Base-by-base conservation (phyloP, 2,797 vertebrate species). In the Darevskia mixta region DNA sequence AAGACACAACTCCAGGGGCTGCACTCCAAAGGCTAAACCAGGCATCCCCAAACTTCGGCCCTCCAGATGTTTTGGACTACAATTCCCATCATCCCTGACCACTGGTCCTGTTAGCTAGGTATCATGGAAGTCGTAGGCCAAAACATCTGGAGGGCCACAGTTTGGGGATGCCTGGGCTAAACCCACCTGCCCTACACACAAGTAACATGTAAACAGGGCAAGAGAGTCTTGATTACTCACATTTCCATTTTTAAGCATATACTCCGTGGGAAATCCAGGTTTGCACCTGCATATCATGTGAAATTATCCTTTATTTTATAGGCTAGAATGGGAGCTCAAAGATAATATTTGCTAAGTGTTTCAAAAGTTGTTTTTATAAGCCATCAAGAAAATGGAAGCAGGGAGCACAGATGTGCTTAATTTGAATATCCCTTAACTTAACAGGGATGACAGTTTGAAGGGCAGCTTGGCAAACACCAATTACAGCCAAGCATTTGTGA, bases 391-490 rank as follows among this genome's bases (percentile, higher is more conserved):
- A 71, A 88, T 41, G 29, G 64, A 72, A 71, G 43, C 35, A 41
- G 10, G 8, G 11, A 83, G 18, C 3, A 4, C 15, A 6, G 18
- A 58, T 71, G 43, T 27, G 25, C 8, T 79, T 69, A 41, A 71
- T 88, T 71, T 78, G 75, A 83, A 71, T 88, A 83, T 58, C 49
- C 27, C 66, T 71, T 67, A 64, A 23, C 80, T 82, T 58, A 69
- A 55, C 6, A 41, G 23, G 76, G 25, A 83, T n/a, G 32, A 27
- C 66, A 69, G 38, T 83, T 88, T 88, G 66, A 83, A 88, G 75
- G 80, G 35, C 18, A 79, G 61, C 43, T 69, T 45, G 61, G 81
- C 87, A 83, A 86, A 88, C 29, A 20, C 87, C 81, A 83, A 71
- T 83, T 83, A 78, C n/a, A 32, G 75, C 64, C 25, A n/a, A 79